A percentile compares a stretch with the other conserved stretches of the same genome.
Conservation (phyloP, 2,113 vertebrate species). For the Panthera leo region DNA sequence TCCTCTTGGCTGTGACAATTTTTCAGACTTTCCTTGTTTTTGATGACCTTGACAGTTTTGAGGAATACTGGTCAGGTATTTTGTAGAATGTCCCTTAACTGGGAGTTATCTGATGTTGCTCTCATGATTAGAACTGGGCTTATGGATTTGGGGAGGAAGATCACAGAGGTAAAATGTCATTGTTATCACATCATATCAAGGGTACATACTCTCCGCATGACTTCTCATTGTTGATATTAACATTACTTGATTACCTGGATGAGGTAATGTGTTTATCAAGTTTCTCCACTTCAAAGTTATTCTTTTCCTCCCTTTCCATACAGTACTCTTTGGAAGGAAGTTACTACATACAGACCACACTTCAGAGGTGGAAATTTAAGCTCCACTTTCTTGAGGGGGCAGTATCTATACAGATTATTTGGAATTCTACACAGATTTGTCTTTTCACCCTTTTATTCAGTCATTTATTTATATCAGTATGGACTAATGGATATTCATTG, state of each 20-base stretch:
- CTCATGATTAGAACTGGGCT: slow-evolving; percentile 26
- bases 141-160: slow-evolving; percentile 4
- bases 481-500: neutral
- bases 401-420: neutral
- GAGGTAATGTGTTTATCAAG: neutral
- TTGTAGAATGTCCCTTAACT: slow-evolving; percentile 34
- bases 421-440: neutral
- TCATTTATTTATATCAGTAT: neutral
- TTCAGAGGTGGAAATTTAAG: neutral
- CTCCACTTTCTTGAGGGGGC: neutral
- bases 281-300: neutral
- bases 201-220: neutral
- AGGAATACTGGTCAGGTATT: slow-evolving; percentile 61
- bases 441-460: neutral
- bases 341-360: neutral
- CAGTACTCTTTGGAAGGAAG: neutral
- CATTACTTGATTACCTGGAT: neutral
- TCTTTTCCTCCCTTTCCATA: neutral
- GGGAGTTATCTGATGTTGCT: slow-evolving; percentile 44
- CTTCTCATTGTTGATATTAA: neutral
- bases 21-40: slow-evolving; percentile 63
- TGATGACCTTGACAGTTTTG: slow-evolving; percentile 53
- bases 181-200: neutral
- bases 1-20: slow-evolving; percentile 53
- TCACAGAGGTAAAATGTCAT: slow-evolving; percentile 29